Conservation (phyloP, 2,797 vertebrate genomes). For the Acrossocheilus wenchowensis region DNA sequence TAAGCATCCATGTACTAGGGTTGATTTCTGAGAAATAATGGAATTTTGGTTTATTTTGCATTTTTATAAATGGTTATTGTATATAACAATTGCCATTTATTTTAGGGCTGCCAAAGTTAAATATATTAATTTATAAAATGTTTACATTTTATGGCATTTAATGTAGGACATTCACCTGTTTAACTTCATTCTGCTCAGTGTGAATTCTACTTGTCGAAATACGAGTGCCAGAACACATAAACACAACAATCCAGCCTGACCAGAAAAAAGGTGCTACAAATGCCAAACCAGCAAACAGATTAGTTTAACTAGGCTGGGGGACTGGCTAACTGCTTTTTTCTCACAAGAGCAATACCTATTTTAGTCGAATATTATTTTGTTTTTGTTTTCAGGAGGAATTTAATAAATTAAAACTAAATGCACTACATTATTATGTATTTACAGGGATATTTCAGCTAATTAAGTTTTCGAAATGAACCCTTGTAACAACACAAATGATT, state of each 20-base stretch:
- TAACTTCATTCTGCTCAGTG: background rate
- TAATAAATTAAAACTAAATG: background rate
- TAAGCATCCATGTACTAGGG: background rate
- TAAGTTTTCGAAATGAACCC: background rate
- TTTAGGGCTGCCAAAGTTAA: background rate
- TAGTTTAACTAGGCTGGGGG: background rate
- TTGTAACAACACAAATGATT: background rate
- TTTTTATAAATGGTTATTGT: background rate
- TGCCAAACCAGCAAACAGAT: background rate
- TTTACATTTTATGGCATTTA: background rate
- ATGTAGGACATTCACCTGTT: background rate
- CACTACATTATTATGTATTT: background rate
- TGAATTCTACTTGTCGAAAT: constrained; percentile 11
- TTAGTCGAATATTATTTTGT: background rate
- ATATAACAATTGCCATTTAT: background rate
- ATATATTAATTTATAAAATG: too few relatives aligned
- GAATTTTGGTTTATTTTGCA: background rate
- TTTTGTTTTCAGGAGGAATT: background rate
- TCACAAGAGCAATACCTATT: background rate
- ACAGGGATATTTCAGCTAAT: background rate
- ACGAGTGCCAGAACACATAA: constrained; percentile 21
- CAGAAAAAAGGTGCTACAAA: background rate
- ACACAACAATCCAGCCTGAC: constrained; percentile 13
- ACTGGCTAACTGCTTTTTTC: background rate
- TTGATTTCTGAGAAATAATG: background rate